These are phyloP conservation scores for Neolamprologus multifasciatus DNA, from an alignment of 2,797 vertebrate genomes.

Conservation along the genomic window DNA sequence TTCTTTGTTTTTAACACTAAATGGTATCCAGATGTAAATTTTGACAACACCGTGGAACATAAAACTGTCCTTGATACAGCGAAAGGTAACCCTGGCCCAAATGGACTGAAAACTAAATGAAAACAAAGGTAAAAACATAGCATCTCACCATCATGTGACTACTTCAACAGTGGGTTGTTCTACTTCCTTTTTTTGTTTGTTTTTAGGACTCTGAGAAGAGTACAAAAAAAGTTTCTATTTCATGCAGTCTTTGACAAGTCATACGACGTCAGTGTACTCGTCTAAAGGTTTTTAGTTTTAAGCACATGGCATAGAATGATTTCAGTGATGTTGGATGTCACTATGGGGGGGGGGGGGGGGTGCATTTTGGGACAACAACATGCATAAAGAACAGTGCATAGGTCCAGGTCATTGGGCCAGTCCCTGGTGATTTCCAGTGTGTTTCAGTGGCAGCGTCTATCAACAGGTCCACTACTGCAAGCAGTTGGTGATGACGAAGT, in stretches of 20 bases:
- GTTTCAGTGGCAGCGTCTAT: conserved; percentile 60
- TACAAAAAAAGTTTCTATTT: conserved; percentile 63
- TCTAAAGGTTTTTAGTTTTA: conserved; percentile 51
- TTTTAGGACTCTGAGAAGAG: conserved; percentile 45
- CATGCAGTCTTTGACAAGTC: conserved; percentile 73
- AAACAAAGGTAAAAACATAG: conserved; percentile 32
- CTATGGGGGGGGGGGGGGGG: neutral
- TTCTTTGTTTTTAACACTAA: conserved; percentile 31
- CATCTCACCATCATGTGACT: conserved; percentile 57
- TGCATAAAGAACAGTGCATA: conserved; percentile 76
- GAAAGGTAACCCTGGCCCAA: conserved; percentile 61
- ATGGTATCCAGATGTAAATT: conserved; percentile 50
- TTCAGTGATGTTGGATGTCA: conserved; percentile 55
- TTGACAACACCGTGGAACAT: conserved; percentile 41
- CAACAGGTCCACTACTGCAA: conserved; percentile 50
- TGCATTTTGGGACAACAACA: conserved; percentile 59
- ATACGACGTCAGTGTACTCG: conserved; percentile 38
- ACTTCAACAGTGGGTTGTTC: conserved; percentile 58
- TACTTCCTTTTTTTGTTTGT: conserved; percentile 7
- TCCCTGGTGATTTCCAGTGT: conserved; percentile 65
- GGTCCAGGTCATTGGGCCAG: conserved; percentile 60
- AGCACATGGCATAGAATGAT: conserved; percentile 60
- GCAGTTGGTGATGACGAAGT: conserved; percentile 42
- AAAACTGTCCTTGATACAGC: conserved; percentile 26
- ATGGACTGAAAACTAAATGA: conserved; percentile 19